These are phyloP conservation scores for Petrocephalus microphthalmus DNA, from an alignment of 2,113 vertebrate species.

Conservation along the genomic window DNA sequence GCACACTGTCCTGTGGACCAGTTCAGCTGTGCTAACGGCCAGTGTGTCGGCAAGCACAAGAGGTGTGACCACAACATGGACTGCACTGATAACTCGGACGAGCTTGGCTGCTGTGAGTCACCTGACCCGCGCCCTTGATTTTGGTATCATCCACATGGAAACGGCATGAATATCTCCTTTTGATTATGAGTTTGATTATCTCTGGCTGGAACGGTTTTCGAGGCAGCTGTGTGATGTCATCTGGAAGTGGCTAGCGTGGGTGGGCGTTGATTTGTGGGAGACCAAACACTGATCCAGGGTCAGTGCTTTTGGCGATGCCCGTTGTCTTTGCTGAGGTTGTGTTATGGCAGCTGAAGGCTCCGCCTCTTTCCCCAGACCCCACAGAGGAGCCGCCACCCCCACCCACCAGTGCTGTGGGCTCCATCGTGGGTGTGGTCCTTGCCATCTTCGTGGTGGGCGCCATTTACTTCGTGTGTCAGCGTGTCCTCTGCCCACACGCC, in stretches of 20 bases:
- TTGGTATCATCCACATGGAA: neutral
- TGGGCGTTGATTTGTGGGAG: neutral
- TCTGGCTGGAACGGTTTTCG: neutral
- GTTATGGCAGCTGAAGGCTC: neutral
- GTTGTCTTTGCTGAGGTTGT: neutral
- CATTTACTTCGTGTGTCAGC: slow-evolving; percentile 91
- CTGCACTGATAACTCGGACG: slow-evolving; percentile 87
- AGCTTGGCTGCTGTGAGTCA: slow-evolving; percentile 89
- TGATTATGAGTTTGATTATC: neutral
- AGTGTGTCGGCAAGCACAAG: slow-evolving; percentile 89
- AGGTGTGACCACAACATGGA: slow-evolving; percentile 91
- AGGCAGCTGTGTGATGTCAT: neutral
- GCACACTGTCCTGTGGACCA: slow-evolving; percentile 80
- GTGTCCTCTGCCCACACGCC: slow-evolving; percentile 89
- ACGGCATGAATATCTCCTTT: neutral
- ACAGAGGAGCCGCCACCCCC: slow-evolving; percentile 83
- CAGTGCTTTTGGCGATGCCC: neutral
- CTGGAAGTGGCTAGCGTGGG: neutral
- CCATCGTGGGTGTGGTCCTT: slow-evolving; percentile 87
- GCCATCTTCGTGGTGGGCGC: slow-evolving; percentile 86
- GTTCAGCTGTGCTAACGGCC: slow-evolving; percentile 83
- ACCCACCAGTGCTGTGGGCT: slow-evolving; percentile 83
- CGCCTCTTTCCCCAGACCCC: slow-evolving; percentile 59
- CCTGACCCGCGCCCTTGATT: neutral
- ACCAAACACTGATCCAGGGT: neutral